Base-by-base conservation (phyloP, 2,888 invertebrate species). In the Mythimna impura region DNA sequence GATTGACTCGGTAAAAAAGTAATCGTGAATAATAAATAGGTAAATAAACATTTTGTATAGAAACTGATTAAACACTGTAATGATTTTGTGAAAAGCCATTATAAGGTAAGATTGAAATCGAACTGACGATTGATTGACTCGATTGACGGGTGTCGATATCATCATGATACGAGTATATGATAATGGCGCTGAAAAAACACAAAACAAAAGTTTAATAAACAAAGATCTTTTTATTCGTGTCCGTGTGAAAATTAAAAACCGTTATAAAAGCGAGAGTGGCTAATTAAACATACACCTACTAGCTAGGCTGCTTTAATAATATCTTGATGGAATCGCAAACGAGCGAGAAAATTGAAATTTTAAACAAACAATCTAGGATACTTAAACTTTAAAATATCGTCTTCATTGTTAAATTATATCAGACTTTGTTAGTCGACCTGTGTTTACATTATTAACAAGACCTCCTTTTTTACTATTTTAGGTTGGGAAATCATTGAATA, bases 11-110 rank as follows among this genome's bases (percentile, higher is more conserved):
- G 34, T 73, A 80, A 74, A 83, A 81, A 79, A 71, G 43, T 47
- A 40, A 73, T 55, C 66, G 66, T 66, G 43, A 76, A 83, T 74
- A 76, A 79, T 76, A 73, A 78, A 78, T 65, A 71, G 63, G 43
- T 47, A 71, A 71, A 75, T 82, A 73, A 81, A 80, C 68, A 80
- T 66, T 77, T 67, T 76, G 70, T 61, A 58, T 74, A 66, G 63
- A 62, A 54, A 71, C 66, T 70, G 66, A 75, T 78, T 73, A 47
- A 71, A 72, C 55, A 68, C 34, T 62, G 67, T 47, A 65, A 71
- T 70, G 67, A 57, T 74, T 72, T 20, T 60, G 57, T 55, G 40
- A 50, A 67, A 73, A 50, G 43, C 40, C 54, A 47, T 69, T 69
- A 58, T 12, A 67, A 30, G 10, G 20, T 52, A n/a, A 30, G 25